Base-by-base conservation (phyloP, 64 coral and sea anemone species). In the Montipora capricornis region DNA sequence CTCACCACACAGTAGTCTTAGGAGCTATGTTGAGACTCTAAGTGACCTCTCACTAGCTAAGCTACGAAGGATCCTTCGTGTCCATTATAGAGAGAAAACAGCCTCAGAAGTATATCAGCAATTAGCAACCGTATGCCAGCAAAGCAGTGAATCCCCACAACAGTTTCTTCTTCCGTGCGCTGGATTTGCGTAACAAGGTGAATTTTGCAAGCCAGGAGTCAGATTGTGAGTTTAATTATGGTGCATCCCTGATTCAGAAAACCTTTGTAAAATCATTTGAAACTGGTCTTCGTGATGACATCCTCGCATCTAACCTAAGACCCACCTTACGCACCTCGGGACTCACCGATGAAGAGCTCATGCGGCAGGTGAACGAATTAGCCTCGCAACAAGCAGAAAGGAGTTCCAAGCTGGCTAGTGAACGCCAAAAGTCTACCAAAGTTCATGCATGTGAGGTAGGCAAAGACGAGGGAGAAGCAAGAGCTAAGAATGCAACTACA, bases 171-270 rank as follows among this genome's bases (percentile, higher is more conserved):
- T 95, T n/a, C 19, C 24, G 87, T 37, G 73, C 74, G 0, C 10
- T 95, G 53, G 74, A 90, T 47, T 20, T 85, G 67, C 29, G 93
- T 67, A 90, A 95, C 50, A 90, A 95, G 55, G 93, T 95, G 17
- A 68, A 68, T 17, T 90, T 95, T 20, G 74, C 79, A 7, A 90
- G 80, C 53, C 46, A 91, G 47, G 79, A 80, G 44, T 84, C 49
- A 6, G 66, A 88, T 24, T 60, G 74, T 53, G 77, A 79, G 47
- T 52, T 52, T 19, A 51, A 79, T 20, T 92, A 92, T 82, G 94
- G 70, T 47, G 44, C 44, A 1, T 77, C 80, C 11, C 78, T 92
- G 20, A 92, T 95, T 46, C 90, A 92, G 49, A 92, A 81, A 47
- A 91, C 74, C 2, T 91, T 91, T 47, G n/a, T 90, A 6, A 90